Percentiles rank a stretch among this genome's conserved stretches.
Conservation (phyloP, 2,113 vertebrate genomes). For the Gopherus flavomarginatus region DNA sequence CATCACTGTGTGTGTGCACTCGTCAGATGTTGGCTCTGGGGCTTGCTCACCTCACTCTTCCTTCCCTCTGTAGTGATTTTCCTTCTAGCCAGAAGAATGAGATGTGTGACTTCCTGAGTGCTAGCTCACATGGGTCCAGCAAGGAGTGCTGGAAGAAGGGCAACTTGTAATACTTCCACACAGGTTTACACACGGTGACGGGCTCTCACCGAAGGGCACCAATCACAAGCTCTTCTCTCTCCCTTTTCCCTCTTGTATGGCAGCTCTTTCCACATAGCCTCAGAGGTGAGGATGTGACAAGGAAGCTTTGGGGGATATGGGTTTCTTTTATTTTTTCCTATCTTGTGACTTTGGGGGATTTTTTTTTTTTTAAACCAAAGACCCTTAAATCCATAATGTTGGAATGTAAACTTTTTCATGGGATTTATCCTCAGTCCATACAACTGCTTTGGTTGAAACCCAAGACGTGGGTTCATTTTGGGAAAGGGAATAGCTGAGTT, state of each 20-base stretch:
- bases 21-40: background rate
- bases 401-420: rapidly evolving
- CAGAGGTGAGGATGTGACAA: background rate
- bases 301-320: background rate
- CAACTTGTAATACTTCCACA: background rate
- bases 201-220: rapidly evolving
- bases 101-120: background rate
- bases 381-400: background rate
- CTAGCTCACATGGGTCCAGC: background rate
- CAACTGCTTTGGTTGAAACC: background rate
- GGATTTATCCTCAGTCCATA: rapidly evolving
- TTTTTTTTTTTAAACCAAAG: constrained; percentile 38
- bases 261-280: background rate
- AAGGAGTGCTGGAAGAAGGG: rapidly evolving
- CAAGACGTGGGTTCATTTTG: background rate
- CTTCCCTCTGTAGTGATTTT: background rate
- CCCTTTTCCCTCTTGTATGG: rapidly evolving
- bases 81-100: constrained; percentile 29
- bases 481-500: background rate
- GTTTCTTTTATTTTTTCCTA: background rate
- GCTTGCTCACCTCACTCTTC: background rate
- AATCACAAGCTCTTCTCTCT: rapidly evolving
- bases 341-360: background rate
- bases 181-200: background rate
- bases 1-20: background rate